A percentile compares a stretch with the other conserved stretches of the same genome.
Conservation (phyloP, 2,888 invertebrate genomes). For the Drosophila phalerata region DNA sequence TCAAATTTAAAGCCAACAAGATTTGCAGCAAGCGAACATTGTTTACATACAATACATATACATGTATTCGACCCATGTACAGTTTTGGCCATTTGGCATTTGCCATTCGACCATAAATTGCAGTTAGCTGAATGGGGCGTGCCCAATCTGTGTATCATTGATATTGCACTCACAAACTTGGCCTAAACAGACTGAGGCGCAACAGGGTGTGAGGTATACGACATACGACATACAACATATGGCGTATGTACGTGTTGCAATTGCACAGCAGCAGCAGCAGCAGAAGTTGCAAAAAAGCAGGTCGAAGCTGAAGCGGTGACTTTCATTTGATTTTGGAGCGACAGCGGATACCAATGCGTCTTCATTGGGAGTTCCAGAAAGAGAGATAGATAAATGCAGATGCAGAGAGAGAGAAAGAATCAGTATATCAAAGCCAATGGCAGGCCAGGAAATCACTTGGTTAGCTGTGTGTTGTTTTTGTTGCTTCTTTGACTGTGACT, state of each 20-base stretch:
- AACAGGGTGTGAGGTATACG: slow-evolving; percentile 2
- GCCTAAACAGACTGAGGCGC: slow-evolving; percentile 14
- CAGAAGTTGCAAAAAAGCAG: slow-evolving; percentile 71
- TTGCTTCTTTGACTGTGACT: slow-evolving; percentile 1
- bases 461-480: slow-evolving; percentile 7
- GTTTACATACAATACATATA: slow-evolving; percentile 48
- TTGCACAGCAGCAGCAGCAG: slow-evolving; percentile 31
- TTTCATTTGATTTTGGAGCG: slow-evolving; percentile 82
- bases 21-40: slow-evolving; percentile 43
- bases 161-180: slow-evolving; percentile 37
- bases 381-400: slow-evolving; percentile 1
- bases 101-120: slow-evolving; percentile 72
- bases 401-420: slow-evolving; percentile 2
- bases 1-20: slow-evolving; percentile 59
- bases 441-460: slow-evolving; percentile 46
- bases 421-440: slow-evolving; percentile 27
- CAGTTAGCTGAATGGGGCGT: slow-evolving; percentile 53
- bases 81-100: slow-evolving; percentile 63
- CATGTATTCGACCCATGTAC: slow-evolving; percentile 41
- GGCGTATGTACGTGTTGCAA: slow-evolving; percentile 59
- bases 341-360: slow-evolving; percentile 70
- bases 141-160: slow-evolving; percentile 55
- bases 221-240: neutral
- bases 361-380: slow-evolving; percentile 17
- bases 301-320: slow-evolving; percentile 66